Evolutionary conservation across 2,113 vertebrate genomes (phyloP).

Genomic region (Cyanistes caeruleus): DNA sequence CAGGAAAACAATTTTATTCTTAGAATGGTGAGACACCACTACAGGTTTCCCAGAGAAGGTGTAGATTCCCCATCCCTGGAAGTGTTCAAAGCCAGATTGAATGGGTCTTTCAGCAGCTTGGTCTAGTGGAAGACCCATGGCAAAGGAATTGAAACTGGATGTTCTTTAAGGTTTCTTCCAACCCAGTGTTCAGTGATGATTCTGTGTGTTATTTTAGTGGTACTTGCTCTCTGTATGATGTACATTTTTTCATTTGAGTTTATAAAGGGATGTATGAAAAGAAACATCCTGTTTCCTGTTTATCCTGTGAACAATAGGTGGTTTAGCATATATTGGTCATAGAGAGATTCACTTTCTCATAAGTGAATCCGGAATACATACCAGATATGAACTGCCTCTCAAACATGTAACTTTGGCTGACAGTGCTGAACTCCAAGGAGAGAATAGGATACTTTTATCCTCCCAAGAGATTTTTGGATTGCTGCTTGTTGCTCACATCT

Average conservation of each 20-base stretch:
- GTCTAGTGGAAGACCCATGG: not conserved
- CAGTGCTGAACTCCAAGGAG: not conserved
- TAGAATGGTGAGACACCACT: not conserved
- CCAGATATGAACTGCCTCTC: slow-evolving; percentile 2
- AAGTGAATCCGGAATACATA: slow-evolving; percentile 32
- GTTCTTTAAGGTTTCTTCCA: not conserved
- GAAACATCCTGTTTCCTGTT: not conserved
- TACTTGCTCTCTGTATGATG: not conserved
- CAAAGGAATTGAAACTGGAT: rapidly evolving
- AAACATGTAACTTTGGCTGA: not conserved
- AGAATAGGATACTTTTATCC: not conserved
- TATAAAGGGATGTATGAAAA: not conserved
- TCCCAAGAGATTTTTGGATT: not conserved
- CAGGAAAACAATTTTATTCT: not conserved
- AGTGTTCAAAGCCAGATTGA: not conserved
- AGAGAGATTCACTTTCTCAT: not conserved
- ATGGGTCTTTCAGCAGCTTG: not conserved
- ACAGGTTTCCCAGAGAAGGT: not conserved
- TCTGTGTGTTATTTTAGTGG: not conserved
- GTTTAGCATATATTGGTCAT: not conserved
- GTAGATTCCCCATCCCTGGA: not conserved
- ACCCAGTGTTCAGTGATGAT: not conserved
- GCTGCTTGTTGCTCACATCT: not conserved
- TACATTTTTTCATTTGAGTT: not conserved
- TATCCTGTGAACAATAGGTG: not conserved